These are phyloP conservation scores for Caenorhabditis auriculariae DNA, from an alignment of 2,888 invertebrate species.

Conservation along the genomic window DNA sequence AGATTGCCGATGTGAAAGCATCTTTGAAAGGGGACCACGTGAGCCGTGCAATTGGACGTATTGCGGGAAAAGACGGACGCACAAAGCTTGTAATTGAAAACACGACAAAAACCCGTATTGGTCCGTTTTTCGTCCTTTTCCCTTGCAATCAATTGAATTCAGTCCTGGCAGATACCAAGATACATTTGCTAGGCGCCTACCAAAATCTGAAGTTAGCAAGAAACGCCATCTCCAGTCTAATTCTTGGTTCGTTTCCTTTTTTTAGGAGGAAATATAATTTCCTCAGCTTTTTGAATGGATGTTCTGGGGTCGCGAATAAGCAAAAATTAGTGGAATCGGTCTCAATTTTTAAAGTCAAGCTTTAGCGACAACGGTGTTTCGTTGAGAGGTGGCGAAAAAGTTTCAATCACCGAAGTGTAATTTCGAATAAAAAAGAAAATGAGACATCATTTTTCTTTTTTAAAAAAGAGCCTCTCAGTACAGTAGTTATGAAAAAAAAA, in stretches of 20 bases:
- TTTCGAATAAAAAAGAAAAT: no score
- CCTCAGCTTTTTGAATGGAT: no score
- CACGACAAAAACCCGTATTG: slow-evolving; percentile 91
- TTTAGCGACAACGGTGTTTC: no score
- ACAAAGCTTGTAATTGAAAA: slow-evolving; percentile 99
- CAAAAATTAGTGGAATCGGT: no score
- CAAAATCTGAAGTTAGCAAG: slow-evolving; percentile 93
- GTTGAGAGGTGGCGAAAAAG: no score
- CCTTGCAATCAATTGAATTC: slow-evolving; percentile 5
- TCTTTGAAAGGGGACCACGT: slow-evolving; percentile 48
- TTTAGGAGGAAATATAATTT: no score
- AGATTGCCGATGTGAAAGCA: slow-evolving; percentile 46
- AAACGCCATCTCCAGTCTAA: slow-evolving; percentile 90
- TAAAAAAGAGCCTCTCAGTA: no score
- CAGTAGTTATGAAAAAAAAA: no score
- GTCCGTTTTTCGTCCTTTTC: slow-evolving; percentile 3
- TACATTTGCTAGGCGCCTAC: slow-evolving; percentile 94
- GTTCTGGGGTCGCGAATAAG: no score
- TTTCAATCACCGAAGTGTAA: no score
- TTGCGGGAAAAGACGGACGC: slow-evolving; percentile 82
- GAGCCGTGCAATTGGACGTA: slow-evolving; percentile 85
- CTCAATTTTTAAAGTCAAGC: no score
- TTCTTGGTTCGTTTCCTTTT: slow-evolving; percentile 76
- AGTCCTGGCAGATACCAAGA: slow-evolving; percentile 91
- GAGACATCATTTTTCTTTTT: no score